Evolutionary conservation across 2,888 invertebrate species (phyloP).

Genomic region (Aleiodes leptofemur): DNA sequence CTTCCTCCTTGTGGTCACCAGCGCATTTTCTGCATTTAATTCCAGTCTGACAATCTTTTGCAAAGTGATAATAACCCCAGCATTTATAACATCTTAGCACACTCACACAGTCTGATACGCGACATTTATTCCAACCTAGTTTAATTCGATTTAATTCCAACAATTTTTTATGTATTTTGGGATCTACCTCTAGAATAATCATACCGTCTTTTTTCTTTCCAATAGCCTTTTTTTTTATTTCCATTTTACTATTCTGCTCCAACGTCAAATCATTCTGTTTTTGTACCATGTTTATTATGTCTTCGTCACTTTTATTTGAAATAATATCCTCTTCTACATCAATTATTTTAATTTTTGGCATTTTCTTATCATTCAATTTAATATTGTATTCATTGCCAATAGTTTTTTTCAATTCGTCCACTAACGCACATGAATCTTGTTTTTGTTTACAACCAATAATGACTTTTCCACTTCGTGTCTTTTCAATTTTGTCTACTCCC

Average conservation of each 20-base stretch:
- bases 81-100: too few species aligned
- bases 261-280: neutral
- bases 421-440: neutral
- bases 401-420: neutral
- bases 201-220: neutral
- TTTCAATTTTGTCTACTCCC: neutral
- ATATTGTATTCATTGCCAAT: neutral
- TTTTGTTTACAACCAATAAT: neutral
- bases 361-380: neutral
- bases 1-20: neutral
- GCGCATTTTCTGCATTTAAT: neutral
- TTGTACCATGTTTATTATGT: too few species aligned
- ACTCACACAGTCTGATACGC: neutral
- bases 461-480: neutral
- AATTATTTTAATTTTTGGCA: neutral
- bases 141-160: neutral
- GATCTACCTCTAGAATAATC: neutral
- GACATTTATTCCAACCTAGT: neutral
- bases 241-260: neutral
- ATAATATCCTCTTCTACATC: neutral
- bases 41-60: too few species aligned
- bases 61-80: too few species aligned
- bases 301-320: neutral
- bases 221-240: neutral
- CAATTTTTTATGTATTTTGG: neutral